Evolutionary conservation across 1,140 invertebrate genomes (phyloP).

Genomic region (Drosophila pandora): DNA sequence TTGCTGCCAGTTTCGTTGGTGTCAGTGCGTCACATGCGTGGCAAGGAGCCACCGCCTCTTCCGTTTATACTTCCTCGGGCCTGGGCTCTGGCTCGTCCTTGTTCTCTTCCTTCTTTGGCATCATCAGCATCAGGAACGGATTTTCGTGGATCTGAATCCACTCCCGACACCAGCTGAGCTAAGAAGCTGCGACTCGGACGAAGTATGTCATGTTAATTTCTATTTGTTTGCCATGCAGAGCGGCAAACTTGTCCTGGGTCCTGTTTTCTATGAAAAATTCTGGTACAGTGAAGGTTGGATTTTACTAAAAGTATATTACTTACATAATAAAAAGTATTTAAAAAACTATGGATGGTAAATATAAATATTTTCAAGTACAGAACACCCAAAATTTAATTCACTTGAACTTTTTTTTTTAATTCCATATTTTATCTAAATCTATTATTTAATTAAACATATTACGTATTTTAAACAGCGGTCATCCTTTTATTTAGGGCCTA

Average conservation of each 20-base stretch:
- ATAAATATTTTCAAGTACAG: no score
- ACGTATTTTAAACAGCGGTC: background rate
- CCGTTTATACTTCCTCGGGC: conserved; percentile 10
- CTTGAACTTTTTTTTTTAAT: no score
- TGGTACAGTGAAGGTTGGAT: conserved; percentile 16
- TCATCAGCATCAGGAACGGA: conserved; percentile 38
- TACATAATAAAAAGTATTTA: no score
- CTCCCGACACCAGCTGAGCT: conserved; percentile 43
- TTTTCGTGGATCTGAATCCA: conserved; percentile 34
- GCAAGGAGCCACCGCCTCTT: background rate
- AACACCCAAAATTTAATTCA: no score
- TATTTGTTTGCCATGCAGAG: conserved; percentile 61
- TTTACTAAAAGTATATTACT: no score
- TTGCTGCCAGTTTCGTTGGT: conserved; percentile 33
- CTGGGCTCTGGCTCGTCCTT: conserved; percentile 1
- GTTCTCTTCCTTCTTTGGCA: conserved; percentile 10
- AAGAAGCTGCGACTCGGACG: conserved; percentile 31
- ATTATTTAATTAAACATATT: background rate
- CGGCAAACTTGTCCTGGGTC: conserved; percentile 42
- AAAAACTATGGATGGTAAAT: no score
- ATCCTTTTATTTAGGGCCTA: conserved; percentile 4
- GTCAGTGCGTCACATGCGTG: conserved; percentile 69
- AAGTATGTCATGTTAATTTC: conserved; percentile 75
- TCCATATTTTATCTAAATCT: background rate
- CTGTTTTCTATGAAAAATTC: conserved; percentile 34